phyloP scores from a whole-genome alignment of 1,140 invertebrate genomes.

The Dendroctonus ponderosae region DNA sequence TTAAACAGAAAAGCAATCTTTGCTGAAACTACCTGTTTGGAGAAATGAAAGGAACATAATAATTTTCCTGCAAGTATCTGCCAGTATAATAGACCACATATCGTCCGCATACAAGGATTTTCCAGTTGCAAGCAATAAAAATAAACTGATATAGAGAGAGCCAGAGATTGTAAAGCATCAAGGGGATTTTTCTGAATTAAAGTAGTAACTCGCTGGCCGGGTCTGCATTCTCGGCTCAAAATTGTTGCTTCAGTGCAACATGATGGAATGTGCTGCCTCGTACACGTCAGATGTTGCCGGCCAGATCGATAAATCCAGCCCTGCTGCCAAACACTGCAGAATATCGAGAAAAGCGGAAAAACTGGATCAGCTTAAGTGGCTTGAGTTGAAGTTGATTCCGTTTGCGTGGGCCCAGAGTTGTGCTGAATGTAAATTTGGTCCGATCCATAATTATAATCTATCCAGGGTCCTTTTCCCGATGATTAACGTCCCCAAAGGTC shows the following conservation, averaged over 20 bases:
- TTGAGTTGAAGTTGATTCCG: background rate
- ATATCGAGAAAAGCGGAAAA: conserved; percentile 4
- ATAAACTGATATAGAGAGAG: too few relatives aligned
- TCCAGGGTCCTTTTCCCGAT: conserved; percentile 16
- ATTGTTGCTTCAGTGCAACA: conserved; percentile 25
- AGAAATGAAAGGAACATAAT: too few relatives aligned
- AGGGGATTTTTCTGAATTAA: conserved; percentile 12
- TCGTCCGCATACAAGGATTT: too few relatives aligned
- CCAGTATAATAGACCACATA: too few relatives aligned
- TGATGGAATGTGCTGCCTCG: conserved; percentile 15
- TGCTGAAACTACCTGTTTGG: too few relatives aligned
- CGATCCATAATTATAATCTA: conserved; percentile 14
- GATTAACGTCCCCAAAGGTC: conserved; percentile 23
- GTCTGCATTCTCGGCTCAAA: conserved; percentile 17
- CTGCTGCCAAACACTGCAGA: conserved; percentile 9
- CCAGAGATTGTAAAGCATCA: background rate
- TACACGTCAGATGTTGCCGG: conserved; percentile 20
- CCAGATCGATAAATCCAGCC: conserved; percentile 6
- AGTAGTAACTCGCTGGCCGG: conserved; percentile 3
- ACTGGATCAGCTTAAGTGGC: background rate
- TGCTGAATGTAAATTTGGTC: conserved; percentile 5
- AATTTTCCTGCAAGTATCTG: too few relatives aligned
- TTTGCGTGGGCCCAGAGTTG: background rate
- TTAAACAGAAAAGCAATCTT: too few relatives aligned
- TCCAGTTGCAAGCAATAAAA: background rate